Conservation (phyloP, 1,140 invertebrate species). For the Lucilia sericata region DNA sequence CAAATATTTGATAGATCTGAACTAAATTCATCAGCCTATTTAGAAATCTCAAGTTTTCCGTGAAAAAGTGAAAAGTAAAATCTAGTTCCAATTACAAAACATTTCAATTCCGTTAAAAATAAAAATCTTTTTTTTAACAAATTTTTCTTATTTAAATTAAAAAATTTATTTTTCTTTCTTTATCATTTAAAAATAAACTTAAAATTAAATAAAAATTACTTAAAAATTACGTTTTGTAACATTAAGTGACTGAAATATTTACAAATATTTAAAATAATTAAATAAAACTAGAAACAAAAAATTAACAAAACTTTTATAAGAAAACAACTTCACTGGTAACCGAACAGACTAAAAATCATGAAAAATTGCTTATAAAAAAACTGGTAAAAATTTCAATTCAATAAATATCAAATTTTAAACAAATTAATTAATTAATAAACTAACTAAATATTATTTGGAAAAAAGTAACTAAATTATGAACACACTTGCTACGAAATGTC, state of each 20-base stretch:
- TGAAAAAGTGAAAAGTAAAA: too few species aligned
- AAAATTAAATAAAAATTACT: neutral
- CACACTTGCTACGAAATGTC: neutral
- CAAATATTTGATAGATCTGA: too few species aligned
- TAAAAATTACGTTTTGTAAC: neutral
- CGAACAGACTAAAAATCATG: neutral
- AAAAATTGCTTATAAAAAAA: neutral
- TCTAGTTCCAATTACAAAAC: too few species aligned
- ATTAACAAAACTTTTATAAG: neutral
- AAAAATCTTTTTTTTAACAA: neutral
- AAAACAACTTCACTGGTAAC: neutral
- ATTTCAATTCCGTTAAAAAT: too few species aligned
- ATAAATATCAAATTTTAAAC: neutral
- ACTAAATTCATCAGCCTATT: too few species aligned
- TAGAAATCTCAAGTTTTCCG: too few species aligned
- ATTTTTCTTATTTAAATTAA: neutral
- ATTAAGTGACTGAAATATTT: neutral
- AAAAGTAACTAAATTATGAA: slow-evolving; percentile 4
- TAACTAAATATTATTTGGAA: slow-evolving; percentile 18
- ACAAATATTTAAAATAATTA: neutral
- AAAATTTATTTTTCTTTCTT: neutral
- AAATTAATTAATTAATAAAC: neutral
- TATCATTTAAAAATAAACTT: neutral
- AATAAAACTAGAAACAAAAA: neutral
- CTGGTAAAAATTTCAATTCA: neutral